A percentile compares a stretch with the other conserved stretches of the same genome.
These are phyloP conservation scores for Paracanthobrama guichenoti DNA, from an alignment of 2,113 vertebrate species.

Conservation along the genomic window DNA sequence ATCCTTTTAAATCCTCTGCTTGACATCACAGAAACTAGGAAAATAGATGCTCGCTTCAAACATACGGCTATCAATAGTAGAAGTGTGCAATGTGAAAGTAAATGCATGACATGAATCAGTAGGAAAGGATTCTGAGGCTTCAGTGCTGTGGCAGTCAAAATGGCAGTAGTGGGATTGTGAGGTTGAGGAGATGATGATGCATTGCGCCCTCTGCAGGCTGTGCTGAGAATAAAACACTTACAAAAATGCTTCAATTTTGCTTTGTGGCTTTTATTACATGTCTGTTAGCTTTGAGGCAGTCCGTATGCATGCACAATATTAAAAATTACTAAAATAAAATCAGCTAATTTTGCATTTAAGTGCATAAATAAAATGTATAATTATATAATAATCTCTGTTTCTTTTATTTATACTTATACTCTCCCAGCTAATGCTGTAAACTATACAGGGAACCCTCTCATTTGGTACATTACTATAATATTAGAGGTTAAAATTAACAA, in stretches of 20 bases:
- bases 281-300: too few relatives aligned
- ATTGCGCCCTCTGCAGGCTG: constrained; percentile 67
- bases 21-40: constrained; percentile 15
- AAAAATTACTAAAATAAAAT: too few relatives aligned
- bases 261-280: too few relatives aligned
- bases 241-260: neutral
- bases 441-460: too few relatives aligned
- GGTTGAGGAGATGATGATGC: constrained; percentile 40
- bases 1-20: constrained; percentile 46
- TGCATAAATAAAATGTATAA: too few relatives aligned
- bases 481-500: too few relatives aligned
- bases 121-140: constrained; percentile 51
- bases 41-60: constrained; percentile 15
- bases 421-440: too few relatives aligned
- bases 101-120: constrained; percentile 22
- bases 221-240: constrained; percentile 12
- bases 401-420: too few relatives aligned
- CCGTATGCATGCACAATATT: too few relatives aligned
- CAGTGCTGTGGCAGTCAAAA: constrained; percentile 57
- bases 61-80: neutral
- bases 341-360: too few relatives aligned
- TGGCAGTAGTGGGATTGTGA: constrained; percentile 31
- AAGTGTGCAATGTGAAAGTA: constrained; percentile 9
- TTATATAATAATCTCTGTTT: too few relatives aligned
- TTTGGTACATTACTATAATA: too few relatives aligned